A percentile compares a stretch with the other conserved stretches of the same genome.
These are phyloP conservation scores for Takifugu flavidus DNA, from an alignment of 2,113 vertebrate genomes.

Conservation along the genomic window DNA sequence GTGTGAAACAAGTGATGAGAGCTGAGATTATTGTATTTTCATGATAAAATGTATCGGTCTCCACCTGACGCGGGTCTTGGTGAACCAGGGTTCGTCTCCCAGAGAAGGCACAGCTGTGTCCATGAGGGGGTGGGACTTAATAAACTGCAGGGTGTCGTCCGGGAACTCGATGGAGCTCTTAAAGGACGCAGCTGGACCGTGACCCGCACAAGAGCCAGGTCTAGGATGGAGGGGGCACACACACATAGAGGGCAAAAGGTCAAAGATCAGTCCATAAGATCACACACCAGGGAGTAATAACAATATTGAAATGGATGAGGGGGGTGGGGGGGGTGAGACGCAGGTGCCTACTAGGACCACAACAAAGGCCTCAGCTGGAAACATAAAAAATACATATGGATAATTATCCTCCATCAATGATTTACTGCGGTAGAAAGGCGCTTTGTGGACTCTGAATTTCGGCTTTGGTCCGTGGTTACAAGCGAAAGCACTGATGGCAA, in stretches of 20 bases:
- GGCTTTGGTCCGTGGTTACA: constrained; percentile 31
- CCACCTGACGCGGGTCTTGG: constrained; percentile 96
- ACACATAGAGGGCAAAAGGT: constrained; percentile 52
- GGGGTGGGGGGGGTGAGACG: constrained; percentile 30
- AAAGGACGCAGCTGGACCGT: constrained; percentile 85
- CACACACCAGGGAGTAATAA: constrained; percentile 48
- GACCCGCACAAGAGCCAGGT: constrained; percentile 93
- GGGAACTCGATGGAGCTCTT: constrained; percentile 96
- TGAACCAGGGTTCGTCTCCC: constrained; percentile 95
- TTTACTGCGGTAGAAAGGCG: constrained; percentile 59
- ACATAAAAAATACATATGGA: constrained; percentile 68
- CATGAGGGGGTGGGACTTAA: constrained; percentile 98
- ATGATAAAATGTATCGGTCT: neutral
- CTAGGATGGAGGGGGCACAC: constrained; percentile 67
- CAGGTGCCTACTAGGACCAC: constrained; percentile 62
- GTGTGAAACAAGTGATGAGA: no score
- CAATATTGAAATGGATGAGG: constrained; percentile 32
- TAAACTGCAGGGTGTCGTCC: constrained; percentile 94
- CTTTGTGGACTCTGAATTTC: constrained; percentile 51
- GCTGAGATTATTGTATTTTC: neutral
- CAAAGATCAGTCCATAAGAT: constrained; percentile 63
- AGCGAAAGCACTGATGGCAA: constrained; percentile 45
- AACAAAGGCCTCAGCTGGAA: constrained; percentile 59
- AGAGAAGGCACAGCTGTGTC: constrained; percentile 89
- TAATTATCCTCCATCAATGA: constrained; percentile 67